Percentiles rank a stretch among this genome's conserved stretches.
These are phyloP conservation scores for Nerophis lumbriciformis DNA, from an alignment of 2,113 vertebrate species.

Conservation along the genomic window DNA sequence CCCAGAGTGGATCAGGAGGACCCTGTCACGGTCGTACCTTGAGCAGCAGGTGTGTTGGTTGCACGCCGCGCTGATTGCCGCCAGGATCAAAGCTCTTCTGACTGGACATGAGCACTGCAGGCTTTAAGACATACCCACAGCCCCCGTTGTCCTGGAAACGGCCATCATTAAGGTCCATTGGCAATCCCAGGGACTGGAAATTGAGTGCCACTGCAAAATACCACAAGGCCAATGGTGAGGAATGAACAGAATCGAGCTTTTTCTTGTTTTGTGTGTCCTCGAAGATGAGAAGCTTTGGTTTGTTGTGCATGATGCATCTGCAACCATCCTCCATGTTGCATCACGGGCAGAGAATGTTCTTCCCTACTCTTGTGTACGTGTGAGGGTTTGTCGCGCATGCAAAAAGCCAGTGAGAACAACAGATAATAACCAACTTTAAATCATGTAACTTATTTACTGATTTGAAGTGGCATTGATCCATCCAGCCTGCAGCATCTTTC, in stretches of 20 bases:
- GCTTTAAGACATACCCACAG: constrained; percentile 84
- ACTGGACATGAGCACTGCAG: constrained; percentile 63
- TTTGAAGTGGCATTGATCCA: constrained; percentile 33
- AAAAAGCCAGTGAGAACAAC: background rate
- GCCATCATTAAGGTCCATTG: constrained; percentile 83
- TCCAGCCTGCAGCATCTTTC: constrained; percentile 30
- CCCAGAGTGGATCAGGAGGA: too few relatives aligned
- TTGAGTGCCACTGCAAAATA: constrained; percentile 81
- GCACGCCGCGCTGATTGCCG: constrained; percentile 17
- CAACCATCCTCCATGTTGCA: constrained; percentile 31
- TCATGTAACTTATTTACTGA: background rate
- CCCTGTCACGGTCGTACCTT: constrained; percentile 44
- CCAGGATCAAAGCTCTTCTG: constrained; percentile 65
- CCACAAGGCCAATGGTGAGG: constrained; percentile 3
- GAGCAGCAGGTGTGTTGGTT: constrained; percentile 65
- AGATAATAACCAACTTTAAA: constrained; percentile 3
- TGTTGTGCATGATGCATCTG: constrained; percentile 28
- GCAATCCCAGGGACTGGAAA: constrained; percentile 77
- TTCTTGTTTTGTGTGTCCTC: constrained; percentile 2
- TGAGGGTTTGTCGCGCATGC: background rate
- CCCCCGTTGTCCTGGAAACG: constrained; percentile 86
- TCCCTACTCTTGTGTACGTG: constrained; percentile 1
- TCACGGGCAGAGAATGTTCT: constrained; percentile 19
- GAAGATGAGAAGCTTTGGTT: constrained; percentile 17
- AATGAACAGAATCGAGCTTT: constrained; percentile 6